phyloP scores from a whole-genome alignment of 2,888 invertebrate genomes.

The Timema podura region DNA sequence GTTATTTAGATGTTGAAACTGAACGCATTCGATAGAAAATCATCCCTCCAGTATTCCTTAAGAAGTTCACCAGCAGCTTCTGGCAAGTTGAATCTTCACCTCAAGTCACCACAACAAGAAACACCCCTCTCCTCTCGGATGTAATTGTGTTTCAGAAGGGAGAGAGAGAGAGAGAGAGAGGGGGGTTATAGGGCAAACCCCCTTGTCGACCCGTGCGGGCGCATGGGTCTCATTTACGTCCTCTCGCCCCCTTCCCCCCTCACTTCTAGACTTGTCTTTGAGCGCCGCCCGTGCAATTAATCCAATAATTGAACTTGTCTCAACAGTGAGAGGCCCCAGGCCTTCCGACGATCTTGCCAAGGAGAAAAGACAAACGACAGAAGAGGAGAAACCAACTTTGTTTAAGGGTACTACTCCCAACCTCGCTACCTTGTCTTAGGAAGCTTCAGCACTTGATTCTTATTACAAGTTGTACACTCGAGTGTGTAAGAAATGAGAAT shows the following conservation, averaged over 20 bases:
- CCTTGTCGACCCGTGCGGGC: constrained; percentile 15
- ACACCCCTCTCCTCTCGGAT: constrained; percentile 11
- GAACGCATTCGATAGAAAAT: too few relatives aligned
- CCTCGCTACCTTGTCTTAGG: too few relatives aligned
- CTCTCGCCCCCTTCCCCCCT: constrained; percentile 17
- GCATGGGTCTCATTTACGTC: constrained; percentile 32
- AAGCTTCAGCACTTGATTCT: too few relatives aligned
- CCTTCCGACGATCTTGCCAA: not conserved
- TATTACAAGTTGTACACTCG: too few relatives aligned
- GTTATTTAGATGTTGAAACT: too few relatives aligned
- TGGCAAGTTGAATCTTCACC: too few relatives aligned
- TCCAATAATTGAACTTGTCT: constrained; percentile 33
- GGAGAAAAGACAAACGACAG: constrained; percentile 15
- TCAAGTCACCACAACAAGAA: too few relatives aligned
- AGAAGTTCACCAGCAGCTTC: too few relatives aligned
- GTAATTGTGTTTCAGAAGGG: constrained; percentile 30
- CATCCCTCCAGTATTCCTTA: too few relatives aligned
- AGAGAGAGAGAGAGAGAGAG: not conserved
- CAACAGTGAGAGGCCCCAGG: constrained; percentile 10
- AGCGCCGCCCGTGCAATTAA: constrained; percentile 31
- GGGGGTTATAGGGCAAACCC: not conserved
- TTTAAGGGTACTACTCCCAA: too few relatives aligned
- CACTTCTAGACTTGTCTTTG: constrained; percentile 26
- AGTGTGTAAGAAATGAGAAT: too few relatives aligned
- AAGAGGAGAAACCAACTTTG: too few relatives aligned